Conservation (phyloP, 2,113 vertebrate genomes). For the Indicator maculatus region DNA sequence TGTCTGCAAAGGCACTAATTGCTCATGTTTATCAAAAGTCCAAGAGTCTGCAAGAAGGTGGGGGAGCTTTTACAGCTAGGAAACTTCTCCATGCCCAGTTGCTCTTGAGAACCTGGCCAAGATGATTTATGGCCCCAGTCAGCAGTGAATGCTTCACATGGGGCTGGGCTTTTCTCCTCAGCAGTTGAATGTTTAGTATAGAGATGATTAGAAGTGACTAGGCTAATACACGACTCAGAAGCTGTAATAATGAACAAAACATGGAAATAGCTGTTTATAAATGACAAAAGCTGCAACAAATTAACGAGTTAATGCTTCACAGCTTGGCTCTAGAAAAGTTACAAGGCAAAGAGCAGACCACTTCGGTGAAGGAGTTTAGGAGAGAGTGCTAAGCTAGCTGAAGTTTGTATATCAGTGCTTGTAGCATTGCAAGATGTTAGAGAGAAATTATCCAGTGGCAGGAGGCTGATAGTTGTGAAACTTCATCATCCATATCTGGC, state of each 20-base stretch:
- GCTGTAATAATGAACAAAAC: not conserved
- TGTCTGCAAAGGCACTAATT: not conserved
- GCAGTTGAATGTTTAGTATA: constrained; percentile 7
- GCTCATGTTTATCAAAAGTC: constrained; percentile 34
- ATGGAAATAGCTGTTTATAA: not conserved
- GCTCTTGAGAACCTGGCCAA: not conserved
- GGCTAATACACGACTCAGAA: not conserved
- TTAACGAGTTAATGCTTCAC: not conserved
- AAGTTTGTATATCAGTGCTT: not conserved
- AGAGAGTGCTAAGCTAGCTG: not conserved
- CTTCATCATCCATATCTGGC: not conserved
- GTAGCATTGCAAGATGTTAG: not conserved
- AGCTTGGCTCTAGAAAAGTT: not conserved
- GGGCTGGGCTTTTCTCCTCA: not conserved
- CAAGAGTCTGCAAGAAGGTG: not conserved
- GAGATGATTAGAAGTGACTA: constrained; percentile 50
- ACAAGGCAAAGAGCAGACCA: not conserved
- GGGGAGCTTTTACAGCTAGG: not conserved
- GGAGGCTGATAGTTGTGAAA: not conserved
- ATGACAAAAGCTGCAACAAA: constrained; percentile 24
- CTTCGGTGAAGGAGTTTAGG: not conserved
- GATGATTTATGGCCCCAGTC: not conserved
- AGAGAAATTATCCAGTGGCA: not conserved
- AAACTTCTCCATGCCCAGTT: not conserved
- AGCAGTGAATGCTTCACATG: not conserved